Base-by-base conservation (phyloP, 2,888 invertebrate species). In the Maniola hyperantus region DNA sequence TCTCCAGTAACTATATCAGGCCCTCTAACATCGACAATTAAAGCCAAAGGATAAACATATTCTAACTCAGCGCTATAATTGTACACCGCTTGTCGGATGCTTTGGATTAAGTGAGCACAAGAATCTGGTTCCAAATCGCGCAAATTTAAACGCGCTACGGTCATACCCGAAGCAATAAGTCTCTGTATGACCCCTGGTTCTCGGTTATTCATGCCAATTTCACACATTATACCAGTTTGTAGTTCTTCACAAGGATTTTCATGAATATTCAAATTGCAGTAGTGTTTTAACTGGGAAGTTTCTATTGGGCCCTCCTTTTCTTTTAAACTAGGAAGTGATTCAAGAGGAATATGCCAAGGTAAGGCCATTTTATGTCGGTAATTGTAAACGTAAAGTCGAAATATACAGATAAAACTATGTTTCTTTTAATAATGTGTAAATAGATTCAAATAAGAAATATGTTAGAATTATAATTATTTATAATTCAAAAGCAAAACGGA, bases 11-110 rank as follows among this genome's bases (percentile, higher is more conserved):
- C 72, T 68, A 91, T 90, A 64, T 87, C 86, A 26, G 92, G 91
- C 1, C 87, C 88, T 71, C 83, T 78, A 0, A 91, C 85, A 65
- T 91, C 90, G 7, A 88, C 86, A 26, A 91, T 79, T 26, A 92
- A 71, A 39, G 91, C 93, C 46, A 93, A 77, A 20, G 94, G 93
- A 71, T 91, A 89, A 13, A 93, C 88, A 71, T 88, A 91, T 71
- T 92, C 85, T 60, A 91, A 77, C 76, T 91, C 90, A 11, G 89
- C 84, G 67, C 92, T 91, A 65, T 92, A 92, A 76, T 89, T 91
- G 69, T 88, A 89, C 0, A 92, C 90, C 20, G 92, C 91, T 79
- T 91, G 88, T 66, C 92, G 81, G 42, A 92, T 81, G 72, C 88
- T 88, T 77, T 91, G 91, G 64, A 93, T 82, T 34, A 91, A 77